Evolutionary conservation across 2,113 vertebrate species (phyloP), one percentile per base, ranked within the genome.

Genomic region (Columba livia): DNA sequence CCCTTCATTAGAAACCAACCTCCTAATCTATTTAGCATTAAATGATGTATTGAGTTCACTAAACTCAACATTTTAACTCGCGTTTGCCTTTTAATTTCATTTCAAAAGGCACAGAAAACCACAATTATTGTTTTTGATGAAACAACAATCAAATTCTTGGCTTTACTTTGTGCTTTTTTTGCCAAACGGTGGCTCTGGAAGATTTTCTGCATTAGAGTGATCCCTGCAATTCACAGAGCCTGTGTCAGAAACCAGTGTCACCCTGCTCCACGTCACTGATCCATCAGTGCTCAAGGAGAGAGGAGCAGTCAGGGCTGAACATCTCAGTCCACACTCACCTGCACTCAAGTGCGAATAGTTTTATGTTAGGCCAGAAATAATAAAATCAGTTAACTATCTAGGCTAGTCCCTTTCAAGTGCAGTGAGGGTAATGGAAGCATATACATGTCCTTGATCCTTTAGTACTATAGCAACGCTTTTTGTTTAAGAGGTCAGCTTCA

Each of bases 11-110:
- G 62, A 92, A 94, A 71, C 3, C 14, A 89, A 79, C 4, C 31
- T 84, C 29, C 90, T 71, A 66, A 92, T 78, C 54, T 93, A 74
- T 66, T 92, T 83, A 85, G 67, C 9, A 16, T 74, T 77, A 79
- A 77, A 79, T 61, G 1, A 64, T 17, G 24, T 24, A 86, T 62
- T 73, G 50, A 89, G 16, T 48, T 74, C 64, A 61, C 72, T 56
- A 38, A 89, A 89, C 24, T 57, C 6, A 75, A 60, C 6, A 36
- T 56, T 84, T 65, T 88, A 57, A 54, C 60, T 71, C 50, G 48
- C 1, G 9, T 66, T 67, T 71, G 56, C 23, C 57, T 81, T 81
- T 90, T 61, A 38, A 56, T 82, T 86, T 82, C 80, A 60, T 40
- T 87, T 70, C n/a, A 86, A 73, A 86, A 18, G 4, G 15, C 57